A percentile compares a stretch with the other conserved stretches of the same genome.
Conservation (phyloP, 2,113 vertebrate genomes). For the Steatornis caripensis region DNA sequence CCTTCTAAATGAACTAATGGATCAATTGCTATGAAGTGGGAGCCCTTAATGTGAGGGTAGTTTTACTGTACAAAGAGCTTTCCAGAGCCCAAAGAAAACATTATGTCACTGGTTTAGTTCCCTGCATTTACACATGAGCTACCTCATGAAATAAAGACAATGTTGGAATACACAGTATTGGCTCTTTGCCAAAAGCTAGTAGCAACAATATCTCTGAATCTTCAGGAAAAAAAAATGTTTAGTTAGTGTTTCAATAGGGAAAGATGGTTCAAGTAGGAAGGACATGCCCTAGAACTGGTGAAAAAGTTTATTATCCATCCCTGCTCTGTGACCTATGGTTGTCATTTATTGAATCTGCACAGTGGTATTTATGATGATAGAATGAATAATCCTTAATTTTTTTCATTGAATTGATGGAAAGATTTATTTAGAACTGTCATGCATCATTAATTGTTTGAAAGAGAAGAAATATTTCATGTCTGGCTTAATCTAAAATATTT, state of each 20-base stretch:
- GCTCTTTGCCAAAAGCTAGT: background rate
- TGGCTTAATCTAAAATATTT: background rate
- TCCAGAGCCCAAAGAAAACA: background rate
- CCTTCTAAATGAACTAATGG: background rate
- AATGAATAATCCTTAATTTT: background rate
- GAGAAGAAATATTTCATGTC: background rate
- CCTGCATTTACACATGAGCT: background rate
- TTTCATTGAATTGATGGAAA: background rate
- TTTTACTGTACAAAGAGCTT: background rate
- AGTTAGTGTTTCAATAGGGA: background rate
- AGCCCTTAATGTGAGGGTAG: background rate
- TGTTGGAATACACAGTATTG: background rate
- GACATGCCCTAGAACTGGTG: background rate
- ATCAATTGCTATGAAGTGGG: background rate
- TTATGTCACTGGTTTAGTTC: rapidly evolving
- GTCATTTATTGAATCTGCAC: background rate
- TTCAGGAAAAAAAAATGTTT: background rate
- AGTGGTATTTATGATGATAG: background rate
- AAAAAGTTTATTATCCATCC: background rate
- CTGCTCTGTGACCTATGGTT: background rate
- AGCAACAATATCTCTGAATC: background rate
- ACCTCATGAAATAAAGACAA: background rate
- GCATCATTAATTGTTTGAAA: background rate
- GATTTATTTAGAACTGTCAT: background rate
- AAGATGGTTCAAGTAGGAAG: background rate